Percentiles rank a stretch among this genome's conserved stretches.
These are phyloP conservation scores for Spea bombifrons DNA, from an alignment of 2,113 vertebrate species.

Conservation along the genomic window DNA sequence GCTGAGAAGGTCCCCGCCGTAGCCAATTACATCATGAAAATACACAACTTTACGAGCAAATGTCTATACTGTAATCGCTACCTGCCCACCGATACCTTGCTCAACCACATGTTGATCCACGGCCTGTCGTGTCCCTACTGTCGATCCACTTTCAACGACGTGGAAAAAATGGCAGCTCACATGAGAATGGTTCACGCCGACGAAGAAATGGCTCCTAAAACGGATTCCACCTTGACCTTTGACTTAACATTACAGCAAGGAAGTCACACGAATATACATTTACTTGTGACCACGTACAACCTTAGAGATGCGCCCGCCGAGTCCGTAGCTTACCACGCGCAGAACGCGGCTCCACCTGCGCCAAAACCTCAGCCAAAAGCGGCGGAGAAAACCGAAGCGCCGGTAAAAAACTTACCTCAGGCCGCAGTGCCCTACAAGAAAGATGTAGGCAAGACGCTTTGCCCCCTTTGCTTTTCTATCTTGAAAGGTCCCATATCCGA, in stretches of 20 bases:
- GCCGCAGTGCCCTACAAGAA: constrained; percentile 94
- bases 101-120: constrained; percentile 97
- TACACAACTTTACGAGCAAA: constrained; percentile 98
- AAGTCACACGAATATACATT: constrained; percentile 93
- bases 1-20: constrained; percentile 96
- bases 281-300: constrained; percentile 96
- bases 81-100: constrained; percentile 90
- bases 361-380: constrained; percentile 82
- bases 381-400: constrained; percentile 67
- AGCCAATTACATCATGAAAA: constrained; percentile 99
- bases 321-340: constrained; percentile 91
- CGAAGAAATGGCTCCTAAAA: constrained; percentile 88
- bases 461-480: constrained; percentile 95
- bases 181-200: constrained; percentile 90
- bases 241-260: constrained; percentile 96
- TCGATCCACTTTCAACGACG: constrained; percentile 94
- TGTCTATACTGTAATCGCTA: constrained; percentile 99
- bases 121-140: constrained; percentile 94
- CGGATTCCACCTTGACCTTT: constrained; percentile 93
- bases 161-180: constrained; percentile 97
- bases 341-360: constrained; percentile 66
- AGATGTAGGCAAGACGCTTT: constrained; percentile 94
- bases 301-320: constrained; percentile 91
- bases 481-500: constrained; percentile 96
- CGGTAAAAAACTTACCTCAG: constrained; percentile 78